Evolutionary conservation across 2,113 vertebrate species (phyloP).

Genomic region (Lutjanus erythropterus): DNA sequence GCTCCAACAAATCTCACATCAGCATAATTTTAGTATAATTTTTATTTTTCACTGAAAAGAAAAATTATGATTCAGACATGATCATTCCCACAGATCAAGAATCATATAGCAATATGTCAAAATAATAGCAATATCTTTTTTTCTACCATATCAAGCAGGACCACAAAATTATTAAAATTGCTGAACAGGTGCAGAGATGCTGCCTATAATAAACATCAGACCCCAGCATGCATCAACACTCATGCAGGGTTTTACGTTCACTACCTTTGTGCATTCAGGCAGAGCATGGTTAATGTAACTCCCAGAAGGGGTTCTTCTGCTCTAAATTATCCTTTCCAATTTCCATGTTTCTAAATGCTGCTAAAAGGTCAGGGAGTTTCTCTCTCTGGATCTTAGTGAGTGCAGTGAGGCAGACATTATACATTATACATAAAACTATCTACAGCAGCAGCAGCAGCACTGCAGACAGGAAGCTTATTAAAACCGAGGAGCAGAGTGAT

Average conservation of each 20-base stretch:
- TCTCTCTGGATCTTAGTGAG: conserved; percentile 29
- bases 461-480: conserved; percentile 30
- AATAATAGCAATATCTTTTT: too few species aligned
- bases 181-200: neutral
- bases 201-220: neutral
- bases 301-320: conserved; percentile 35
- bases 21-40: too few species aligned
- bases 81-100: too few species aligned
- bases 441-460: conserved; percentile 1
- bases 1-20: too few species aligned
- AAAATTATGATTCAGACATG: too few species aligned
- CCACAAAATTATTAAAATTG: too few species aligned
- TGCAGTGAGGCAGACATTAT: conserved; percentile 38
- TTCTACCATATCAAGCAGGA: too few species aligned
- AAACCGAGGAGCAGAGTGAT: conserved; percentile 29
- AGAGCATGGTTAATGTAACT: conserved; percentile 23
- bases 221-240: neutral
- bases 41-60: too few species aligned
- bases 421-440: conserved; percentile 56
- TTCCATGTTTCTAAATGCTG: conserved; percentile 56
- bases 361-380: conserved; percentile 61
- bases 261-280: conserved; percentile 17
- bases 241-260: neutral
- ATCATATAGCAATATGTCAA: too few species aligned
- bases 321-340: conserved; percentile 47